phyloP scores from a whole-genome alignment of 2,113 vertebrate genomes.

The Charina bottae region DNA sequence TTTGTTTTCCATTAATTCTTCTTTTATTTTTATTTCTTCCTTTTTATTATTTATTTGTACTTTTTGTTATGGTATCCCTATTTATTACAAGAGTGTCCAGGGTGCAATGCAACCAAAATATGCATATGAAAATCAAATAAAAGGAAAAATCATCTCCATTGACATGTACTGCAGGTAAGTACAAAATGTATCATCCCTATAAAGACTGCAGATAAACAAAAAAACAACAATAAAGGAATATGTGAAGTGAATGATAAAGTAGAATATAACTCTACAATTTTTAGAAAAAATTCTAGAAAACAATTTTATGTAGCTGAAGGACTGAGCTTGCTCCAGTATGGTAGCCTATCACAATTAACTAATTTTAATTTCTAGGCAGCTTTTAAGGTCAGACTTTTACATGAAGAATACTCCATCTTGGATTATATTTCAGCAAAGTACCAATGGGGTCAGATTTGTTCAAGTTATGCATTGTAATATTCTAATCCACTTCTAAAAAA shows the following conservation, averaged over 20 bases:
- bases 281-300: conserved; percentile 19
- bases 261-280: background rate
- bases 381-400: conserved; percentile 17
- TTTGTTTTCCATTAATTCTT: background rate
- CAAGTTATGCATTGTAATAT: conserved; percentile 8
- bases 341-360: background rate
- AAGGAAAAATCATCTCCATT: conserved; percentile 15
- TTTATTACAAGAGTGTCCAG: background rate
- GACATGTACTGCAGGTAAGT: background rate
- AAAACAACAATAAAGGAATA: background rate
- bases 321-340: background rate
- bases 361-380: conserved; percentile 10
- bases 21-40: background rate
- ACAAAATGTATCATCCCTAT: background rate
- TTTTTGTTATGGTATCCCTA: background rate
- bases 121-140: conserved; percentile 8
- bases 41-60: background rate
- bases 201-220: background rate
- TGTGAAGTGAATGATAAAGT: background rate
- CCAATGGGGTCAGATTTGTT: conserved; percentile 23
- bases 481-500: conserved; percentile 30
- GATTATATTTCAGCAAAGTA: background rate
- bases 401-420: conserved; percentile 8
- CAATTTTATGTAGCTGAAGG: conserved; percentile 13
- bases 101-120: background rate